Conservation (phyloP, 1,140 invertebrate species). For the Diachasmimorpha longicaudata region DNA sequence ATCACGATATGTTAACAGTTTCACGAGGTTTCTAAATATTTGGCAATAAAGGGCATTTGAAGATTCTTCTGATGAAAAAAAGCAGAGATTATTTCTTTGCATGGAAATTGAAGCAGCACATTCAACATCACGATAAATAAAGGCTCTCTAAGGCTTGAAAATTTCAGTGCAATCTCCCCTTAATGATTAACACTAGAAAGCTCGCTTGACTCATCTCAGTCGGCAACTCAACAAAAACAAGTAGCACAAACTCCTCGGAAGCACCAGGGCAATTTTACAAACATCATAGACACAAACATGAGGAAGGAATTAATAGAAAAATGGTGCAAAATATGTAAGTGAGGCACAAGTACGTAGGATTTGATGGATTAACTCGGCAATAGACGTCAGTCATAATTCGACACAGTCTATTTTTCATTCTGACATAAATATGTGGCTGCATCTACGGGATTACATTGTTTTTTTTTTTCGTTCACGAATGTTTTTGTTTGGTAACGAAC, state of each 20-base stretch:
- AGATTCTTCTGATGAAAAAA: too few relatives aligned
- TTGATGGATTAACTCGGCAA: neutral
- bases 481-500: neutral
- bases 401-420: constrained; percentile 5
- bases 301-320: neutral
- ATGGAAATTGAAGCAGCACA: too few relatives aligned
- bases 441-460: neutral
- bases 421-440: neutral
- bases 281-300: neutral
- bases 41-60: too few relatives aligned
- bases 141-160: neutral
- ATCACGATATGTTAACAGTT: too few relatives aligned
- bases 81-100: too few relatives aligned
- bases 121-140: too few relatives aligned
- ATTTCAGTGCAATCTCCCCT: neutral
- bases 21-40: too few relatives aligned
- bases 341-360: constrained; percentile 16
- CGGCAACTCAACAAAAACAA: neutral
- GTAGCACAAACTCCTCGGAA: neutral
- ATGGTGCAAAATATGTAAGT: constrained; percentile 16
- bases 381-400: neutral
- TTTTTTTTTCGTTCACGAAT: neutral
- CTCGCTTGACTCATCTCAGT: neutral
- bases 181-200: neutral
- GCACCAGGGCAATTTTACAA: neutral